These are phyloP conservation scores for Agrotis segetum DNA, from an alignment of 2,888 invertebrate genomes.

Conservation along the genomic window DNA sequence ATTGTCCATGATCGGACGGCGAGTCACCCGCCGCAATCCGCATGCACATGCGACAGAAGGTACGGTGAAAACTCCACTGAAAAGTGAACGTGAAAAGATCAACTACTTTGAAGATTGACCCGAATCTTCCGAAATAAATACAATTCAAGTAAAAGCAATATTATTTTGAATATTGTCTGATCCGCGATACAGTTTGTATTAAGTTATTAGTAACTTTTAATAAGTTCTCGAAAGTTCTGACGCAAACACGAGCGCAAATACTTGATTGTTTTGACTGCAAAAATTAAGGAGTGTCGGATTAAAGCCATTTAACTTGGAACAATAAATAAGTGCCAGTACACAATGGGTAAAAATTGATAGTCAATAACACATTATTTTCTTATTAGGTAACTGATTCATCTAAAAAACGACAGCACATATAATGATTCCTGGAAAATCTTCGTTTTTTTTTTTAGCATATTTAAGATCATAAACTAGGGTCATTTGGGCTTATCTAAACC, in stretches of 20 bases:
- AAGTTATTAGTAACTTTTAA: constrained; percentile 27
- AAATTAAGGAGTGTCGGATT: constrained; percentile 1
- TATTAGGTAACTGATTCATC: background rate
- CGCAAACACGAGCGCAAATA: constrained; percentile 8
- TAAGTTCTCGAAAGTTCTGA: constrained; percentile 19
- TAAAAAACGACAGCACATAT: no score
- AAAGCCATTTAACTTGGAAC: background rate
- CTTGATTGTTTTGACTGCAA: constrained; percentile 7
- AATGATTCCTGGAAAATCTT: no score
- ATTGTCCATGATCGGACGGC: no score
- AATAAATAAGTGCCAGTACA: constrained; percentile 4
- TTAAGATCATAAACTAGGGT: no score
- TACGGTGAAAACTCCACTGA: no score
- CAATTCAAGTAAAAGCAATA: background rate
- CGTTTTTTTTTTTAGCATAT: no score
- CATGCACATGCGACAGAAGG: no score
- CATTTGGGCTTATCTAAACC: no score
- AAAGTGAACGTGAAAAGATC: no score
- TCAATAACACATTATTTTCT: background rate
- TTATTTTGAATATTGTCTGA: background rate
- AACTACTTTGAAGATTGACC: no score
- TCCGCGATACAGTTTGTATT: constrained; percentile 20
- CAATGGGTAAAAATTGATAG: background rate
- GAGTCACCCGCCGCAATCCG: no score
- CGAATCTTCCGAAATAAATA: constrained; percentile 3